phyloP scores from a whole-genome alignment of 2,888 invertebrate species.

The Steinernema hermaphroditum region DNA sequence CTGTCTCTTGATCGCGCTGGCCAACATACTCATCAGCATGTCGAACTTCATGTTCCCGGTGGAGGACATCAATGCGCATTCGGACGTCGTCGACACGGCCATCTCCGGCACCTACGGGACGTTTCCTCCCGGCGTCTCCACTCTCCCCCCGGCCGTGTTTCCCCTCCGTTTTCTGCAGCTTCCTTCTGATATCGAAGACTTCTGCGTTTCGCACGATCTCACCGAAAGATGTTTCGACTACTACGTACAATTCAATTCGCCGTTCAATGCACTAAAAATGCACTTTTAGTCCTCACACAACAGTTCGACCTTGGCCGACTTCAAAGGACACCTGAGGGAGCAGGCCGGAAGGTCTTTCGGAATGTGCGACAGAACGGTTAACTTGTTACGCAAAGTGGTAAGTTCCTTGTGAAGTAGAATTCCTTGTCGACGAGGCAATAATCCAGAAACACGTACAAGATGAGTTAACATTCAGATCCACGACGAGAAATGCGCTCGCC shows the following conservation, averaged over 20 bases:
- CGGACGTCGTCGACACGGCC: not conserved
- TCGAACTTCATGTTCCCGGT: constrained; percentile 65
- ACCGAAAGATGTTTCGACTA: constrained; percentile 1
- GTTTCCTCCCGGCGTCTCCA: constrained; percentile 3
- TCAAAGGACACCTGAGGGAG: constrained; percentile 9
- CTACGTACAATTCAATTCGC: not conserved
- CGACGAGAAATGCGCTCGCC: constrained; percentile 44
- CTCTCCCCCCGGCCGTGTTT: not conserved
- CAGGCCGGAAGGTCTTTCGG: constrained; percentile 24
- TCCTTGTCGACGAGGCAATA: no score
- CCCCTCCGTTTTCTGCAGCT: constrained; percentile 19
- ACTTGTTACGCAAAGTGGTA: constrained; percentile 46
- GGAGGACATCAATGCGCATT: constrained; percentile 44
- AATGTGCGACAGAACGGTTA: constrained; percentile 53
- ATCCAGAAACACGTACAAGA: no score
- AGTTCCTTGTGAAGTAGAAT: not conserved
- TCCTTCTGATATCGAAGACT: constrained; percentile 1
- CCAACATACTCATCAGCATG: constrained; percentile 61
- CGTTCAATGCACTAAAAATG: not conserved
- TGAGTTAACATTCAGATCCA: constrained; percentile 47
- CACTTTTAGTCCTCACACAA: not conserved
- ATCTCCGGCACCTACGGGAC: not conserved
- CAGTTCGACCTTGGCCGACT: constrained; percentile 6
- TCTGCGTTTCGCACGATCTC: not conserved
- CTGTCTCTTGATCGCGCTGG: constrained; percentile 63